These are phyloP conservation scores for Manacus vitellinus DNA, from an alignment of 2,113 vertebrate genomes.

Conservation along the genomic window DNA sequence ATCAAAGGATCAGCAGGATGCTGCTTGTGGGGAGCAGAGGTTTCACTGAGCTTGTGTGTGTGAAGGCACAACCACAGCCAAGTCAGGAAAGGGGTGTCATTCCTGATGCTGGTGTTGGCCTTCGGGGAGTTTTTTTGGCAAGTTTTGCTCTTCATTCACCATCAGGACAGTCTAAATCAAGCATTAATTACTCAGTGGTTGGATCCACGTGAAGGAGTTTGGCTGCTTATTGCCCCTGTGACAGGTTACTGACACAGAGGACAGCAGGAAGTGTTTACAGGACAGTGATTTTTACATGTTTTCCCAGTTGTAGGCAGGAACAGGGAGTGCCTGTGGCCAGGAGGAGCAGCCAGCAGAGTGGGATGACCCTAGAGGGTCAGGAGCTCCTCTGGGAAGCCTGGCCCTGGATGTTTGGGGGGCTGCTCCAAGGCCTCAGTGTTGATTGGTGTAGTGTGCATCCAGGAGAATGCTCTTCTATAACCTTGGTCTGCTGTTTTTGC, in stretches of 20 bases:
- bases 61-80: neutral
- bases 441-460: neutral
- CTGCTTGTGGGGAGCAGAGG: neutral
- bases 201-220: neutral
- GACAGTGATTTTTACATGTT: neutral
- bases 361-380: accelerated
- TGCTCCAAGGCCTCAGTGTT: neutral
- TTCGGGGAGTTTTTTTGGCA: neutral
- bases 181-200: neutral
- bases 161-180: neutral
- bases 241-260: neutral
- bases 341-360: neutral
- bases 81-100: neutral
- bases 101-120: accelerated
- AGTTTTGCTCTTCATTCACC: neutral
- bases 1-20: neutral
- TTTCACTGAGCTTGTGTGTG: accelerated
- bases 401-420: neutral
- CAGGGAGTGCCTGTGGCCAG: accelerated
- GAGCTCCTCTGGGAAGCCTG: accelerated
- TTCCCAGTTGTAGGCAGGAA: neutral
- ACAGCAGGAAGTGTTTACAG: accelerated
- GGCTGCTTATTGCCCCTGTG: neutral
- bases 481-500: neutral
- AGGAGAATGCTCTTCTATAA: neutral